Evolutionary conservation across 2,888 invertebrate genomes (phyloP), one percentile per base, ranked within the genome.

Genomic region (Orthosia incerta): DNA sequence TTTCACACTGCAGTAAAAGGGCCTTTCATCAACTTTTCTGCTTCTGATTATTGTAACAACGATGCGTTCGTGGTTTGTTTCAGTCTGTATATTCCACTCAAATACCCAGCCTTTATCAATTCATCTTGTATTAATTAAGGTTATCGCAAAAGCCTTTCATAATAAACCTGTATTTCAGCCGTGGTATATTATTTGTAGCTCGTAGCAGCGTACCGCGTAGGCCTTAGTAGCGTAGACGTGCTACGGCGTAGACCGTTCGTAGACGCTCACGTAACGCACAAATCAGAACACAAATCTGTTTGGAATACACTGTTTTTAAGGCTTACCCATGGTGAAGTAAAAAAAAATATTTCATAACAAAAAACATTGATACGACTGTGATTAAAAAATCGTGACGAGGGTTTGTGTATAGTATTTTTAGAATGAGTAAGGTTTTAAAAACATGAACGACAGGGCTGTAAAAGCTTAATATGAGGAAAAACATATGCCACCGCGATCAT

Each of bases 191-290:
- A 79, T 61, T 73, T 55, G 65, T 80, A 76, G 56, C 73, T 45
- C 71, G 74, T 83, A 82, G 84, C 74, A 18, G 39, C 84, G 82
- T 76, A 78, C 64, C 4, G 15, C 69, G 73, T 80, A 83, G 86
- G 75, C 59, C 77, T 77, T 72, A 71, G 74, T 45, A 18, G 23
- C 71, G 80, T 80, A 84, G 84, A 76, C 0, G 13, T 20, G 60
- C 59, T 60, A 60, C 60, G 39, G 60, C 82, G 87, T 85, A 87
- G 86, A 85, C 83, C 70, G 20, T 51, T 63, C 79, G 84, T 85
- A 88, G 88, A 85, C 85, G 73, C 71, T 78, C 87, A 79, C 86
- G 87, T 87, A 88, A 82, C 80, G 72, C 79, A 80, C 77, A 79
- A 81, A 79, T 83, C 80, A 81, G 64, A 70, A 74, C 74, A 75